Conservation (phyloP, 2,113 vertebrate species). For the Corapipo altera region DNA sequence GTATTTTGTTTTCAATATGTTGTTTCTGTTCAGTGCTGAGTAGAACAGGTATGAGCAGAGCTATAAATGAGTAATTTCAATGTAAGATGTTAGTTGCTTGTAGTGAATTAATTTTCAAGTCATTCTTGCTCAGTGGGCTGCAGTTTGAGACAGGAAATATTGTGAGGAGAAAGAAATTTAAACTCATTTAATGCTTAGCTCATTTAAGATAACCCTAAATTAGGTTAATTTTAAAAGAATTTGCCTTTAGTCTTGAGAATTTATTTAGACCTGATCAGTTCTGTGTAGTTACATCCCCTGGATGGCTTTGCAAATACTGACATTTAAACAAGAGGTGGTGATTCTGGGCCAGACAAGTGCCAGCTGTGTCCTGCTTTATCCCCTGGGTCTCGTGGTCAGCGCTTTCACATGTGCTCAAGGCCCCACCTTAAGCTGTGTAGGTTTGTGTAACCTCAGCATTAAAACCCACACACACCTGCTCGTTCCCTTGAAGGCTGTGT, state of each 20-base stretch:
- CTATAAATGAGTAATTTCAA: background rate
- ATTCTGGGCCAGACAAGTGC: background rate
- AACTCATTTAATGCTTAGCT: background rate
- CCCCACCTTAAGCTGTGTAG: background rate
- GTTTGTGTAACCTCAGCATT: background rate
- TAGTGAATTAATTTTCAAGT: background rate
- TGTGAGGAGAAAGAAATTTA: background rate
- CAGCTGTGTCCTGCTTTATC: background rate
- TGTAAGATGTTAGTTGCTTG: background rate
- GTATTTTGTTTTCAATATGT: background rate
- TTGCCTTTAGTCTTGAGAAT: background rate
- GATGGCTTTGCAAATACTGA: background rate
- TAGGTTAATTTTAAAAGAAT: background rate
- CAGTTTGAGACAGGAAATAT: background rate
- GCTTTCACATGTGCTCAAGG: background rate
- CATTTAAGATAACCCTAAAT: background rate
- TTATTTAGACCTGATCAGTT: background rate
- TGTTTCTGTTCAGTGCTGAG: background rate
- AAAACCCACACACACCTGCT: background rate
- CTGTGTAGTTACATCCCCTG: background rate
- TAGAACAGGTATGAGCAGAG: background rate
- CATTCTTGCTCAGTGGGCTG: background rate
- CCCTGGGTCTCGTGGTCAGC: background rate
- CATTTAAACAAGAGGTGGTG: background rate
- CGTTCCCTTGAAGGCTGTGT: background rate